Evolutionary conservation across 2,888 invertebrate species (phyloP), one percentile per base, ranked within the genome.

Genomic region (Entomobrya multifasciata): DNA sequence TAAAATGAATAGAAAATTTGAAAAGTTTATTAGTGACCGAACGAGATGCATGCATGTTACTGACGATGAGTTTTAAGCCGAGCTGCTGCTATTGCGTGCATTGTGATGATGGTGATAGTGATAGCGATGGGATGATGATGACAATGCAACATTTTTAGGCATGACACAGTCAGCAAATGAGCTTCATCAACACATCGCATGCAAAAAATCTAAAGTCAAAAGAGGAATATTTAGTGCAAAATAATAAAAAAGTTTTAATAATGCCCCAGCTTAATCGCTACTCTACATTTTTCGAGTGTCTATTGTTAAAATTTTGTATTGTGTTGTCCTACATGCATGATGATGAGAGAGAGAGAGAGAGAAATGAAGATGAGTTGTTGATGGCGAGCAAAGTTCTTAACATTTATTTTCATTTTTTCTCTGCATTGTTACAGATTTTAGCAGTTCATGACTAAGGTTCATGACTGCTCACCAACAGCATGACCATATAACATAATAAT

Each of bases 381-480:
- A 67, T 47, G 67, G 25, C 11, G 27, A 67, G 30, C 30, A 30
- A 36, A 36, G 36, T 36, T 4, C 36, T 36, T 20, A 27, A 1
- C 1, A 10, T 49, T n/a, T 49, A 4, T 11, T 13, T 49, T 15
- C 11, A 4, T 60, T 27, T 60, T 13, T 25, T 27, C 0, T 22
- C 0, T 13, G 22, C 10, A 76, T 55, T 76, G 76, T 76, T 30
- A 20, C 30, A 30, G 17, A 27, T 55, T 55, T 76, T 52, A 76
- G 36, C 60, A 78, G 77, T 78, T 78, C 77, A 78, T 78, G 77
- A 78, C 77, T 25, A 15, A n/a, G 47, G 47, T 49, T 72, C 72
- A 52, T 67, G 67, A 11, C 22, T 22, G 67, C 44, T 41, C n/a
- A 67, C 25, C 52, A 74, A 20, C 74, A 74, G 27, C 49, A 52